Conservation (phyloP, 64 coral and sea anemone species). For the Montipora capricornis region DNA sequence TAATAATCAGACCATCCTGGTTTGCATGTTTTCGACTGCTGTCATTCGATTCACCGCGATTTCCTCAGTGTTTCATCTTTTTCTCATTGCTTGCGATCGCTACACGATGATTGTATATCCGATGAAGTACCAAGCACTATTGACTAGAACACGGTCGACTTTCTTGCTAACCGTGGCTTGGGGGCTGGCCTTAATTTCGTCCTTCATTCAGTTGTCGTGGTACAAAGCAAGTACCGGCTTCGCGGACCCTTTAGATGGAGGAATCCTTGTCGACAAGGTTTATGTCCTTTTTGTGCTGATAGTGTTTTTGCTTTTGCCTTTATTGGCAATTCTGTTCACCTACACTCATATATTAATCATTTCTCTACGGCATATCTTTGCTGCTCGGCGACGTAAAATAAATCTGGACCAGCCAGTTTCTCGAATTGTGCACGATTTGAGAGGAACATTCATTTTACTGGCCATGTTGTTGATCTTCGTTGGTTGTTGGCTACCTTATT, state of each 20-base stretch:
- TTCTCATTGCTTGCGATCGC: slow-evolving; percentile 59
- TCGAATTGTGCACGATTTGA: slow-evolving; percentile 1
- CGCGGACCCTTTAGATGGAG: neutral
- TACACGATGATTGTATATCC: slow-evolving; percentile 47
- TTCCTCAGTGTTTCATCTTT: slow-evolving; percentile 58
- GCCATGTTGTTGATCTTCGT: slow-evolving; percentile 30
- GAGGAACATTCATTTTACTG: slow-evolving; percentile 13
- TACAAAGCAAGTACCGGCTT: neutral
- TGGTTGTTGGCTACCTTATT: slow-evolving; percentile 42
- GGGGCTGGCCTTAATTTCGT: neutral
- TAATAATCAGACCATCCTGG: neutral
- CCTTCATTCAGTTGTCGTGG: slow-evolving; percentile 14
- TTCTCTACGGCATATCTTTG: slow-evolving; percentile 27
- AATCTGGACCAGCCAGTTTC: slow-evolving; percentile 18
- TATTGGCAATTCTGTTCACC: neutral
- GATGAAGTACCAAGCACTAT: slow-evolving; percentile 9
- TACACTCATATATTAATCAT: slow-evolving; percentile 5
- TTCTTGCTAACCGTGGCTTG: neutral
- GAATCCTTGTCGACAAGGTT: neutral
- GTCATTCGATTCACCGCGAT: slow-evolving; percentile 46
- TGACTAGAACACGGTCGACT: neutral
- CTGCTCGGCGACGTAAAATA: slow-evolving; percentile 7
- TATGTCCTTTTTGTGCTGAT: slow-evolving; percentile 23
- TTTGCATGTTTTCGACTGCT: slow-evolving; percentile 12
- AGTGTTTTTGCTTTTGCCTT: slow-evolving; percentile 22